Evolutionary conservation across 2,113 vertebrate species (phyloP), one percentile per base, ranked within the genome.

Genomic region (Thamnaconus septentrionalis): DNA sequence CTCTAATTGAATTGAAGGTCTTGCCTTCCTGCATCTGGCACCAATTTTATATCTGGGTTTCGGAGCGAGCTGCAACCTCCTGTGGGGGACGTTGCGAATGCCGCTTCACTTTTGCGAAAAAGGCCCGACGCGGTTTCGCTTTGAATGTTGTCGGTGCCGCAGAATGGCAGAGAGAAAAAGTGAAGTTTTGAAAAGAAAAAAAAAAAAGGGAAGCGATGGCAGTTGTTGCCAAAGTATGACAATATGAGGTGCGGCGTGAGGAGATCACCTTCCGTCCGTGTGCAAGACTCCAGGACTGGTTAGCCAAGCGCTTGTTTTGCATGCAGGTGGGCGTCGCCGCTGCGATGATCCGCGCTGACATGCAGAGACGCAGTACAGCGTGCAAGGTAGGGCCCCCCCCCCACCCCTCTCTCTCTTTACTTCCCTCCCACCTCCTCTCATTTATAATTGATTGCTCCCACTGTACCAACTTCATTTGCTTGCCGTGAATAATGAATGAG

Each of bases 391-490:
- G 66, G 71, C 67, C 75, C 71, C 39, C 64, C 77, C 71, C 6
- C 71, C 71, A 71, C 75, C 71, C 73, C 71, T 73, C 79, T 56
- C 66, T 59, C 47, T 48, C 53, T 68, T 65, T 31, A 31, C 18
- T 31, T 31, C 18, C 64, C 79, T 85, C 79, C 75, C 79, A 80
- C 81, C 85, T 81, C 78, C 79, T 72, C 87, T 88, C 88, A 92
- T 92, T 59, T 85, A 92, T 92, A 91, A 90, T 91, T 91, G 87
- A 92, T 86, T 70, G 79, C 83, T 90, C 86, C 88, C 85, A 88
- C 87, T 86, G 79, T 89, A 88, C 81, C 82, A 86, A 90, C 86
- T 91, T 91, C 84, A 91, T 91, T 90, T 90, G 88, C 85, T 81
- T 75, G 59, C 69, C 67, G 82, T 91, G 84, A 92, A 91, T 91